Evolutionary conservation across 2,113 vertebrate species (phyloP), one percentile per base, ranked within the genome.

Genomic region (Columba livia): DNA sequence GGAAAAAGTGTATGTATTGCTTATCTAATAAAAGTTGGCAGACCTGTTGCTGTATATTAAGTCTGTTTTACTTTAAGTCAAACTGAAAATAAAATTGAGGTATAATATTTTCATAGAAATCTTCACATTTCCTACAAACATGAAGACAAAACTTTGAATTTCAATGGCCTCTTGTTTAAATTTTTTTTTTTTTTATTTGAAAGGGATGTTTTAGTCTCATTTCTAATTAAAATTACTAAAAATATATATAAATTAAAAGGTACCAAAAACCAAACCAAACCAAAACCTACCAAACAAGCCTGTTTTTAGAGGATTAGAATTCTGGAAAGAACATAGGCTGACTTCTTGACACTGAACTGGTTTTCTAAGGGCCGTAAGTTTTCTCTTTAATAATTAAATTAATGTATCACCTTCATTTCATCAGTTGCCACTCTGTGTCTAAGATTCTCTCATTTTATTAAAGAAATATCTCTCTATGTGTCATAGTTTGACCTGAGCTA

Each of bases 371-470:
- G 75, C 97, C 65, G 54, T 91, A 92, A 97, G 81, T 60, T 95
- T 97, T 88, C 38, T 96, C 91, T 95, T 95, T 97, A 97, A 94
- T 95, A 97, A 96, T 97, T 96, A 96, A 96, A 92, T 96, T 89
- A 97, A 95, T 94, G 96, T 93, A 82, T 97, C 85, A 90, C 79
- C 54, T 88, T 94, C n/a, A n/a, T 92, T 95, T 97, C 78, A 83
- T 93, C 71, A 94, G 40, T 96, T 18, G 5, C 72, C 18, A 58
- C 72, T 92, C 94, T 78, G 62, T 93, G 66, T 96, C 93, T 92
- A 74, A 91, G 66, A 16, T 26, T 69, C 19, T 71, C 12, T 89
- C 40, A 8, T 79, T 71, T 73, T 60, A 66, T 93, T 94, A 58
- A 89, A 97, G 94, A 89, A 89, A 67, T 92, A 50, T 44, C 54